A percentile compares a stretch with the other conserved stretches of the same genome.
These are phyloP conservation scores for Leptinotarsa defecta DNA, from an alignment of 1,140 invertebrate genomes.

Conservation along the genomic window DNA sequence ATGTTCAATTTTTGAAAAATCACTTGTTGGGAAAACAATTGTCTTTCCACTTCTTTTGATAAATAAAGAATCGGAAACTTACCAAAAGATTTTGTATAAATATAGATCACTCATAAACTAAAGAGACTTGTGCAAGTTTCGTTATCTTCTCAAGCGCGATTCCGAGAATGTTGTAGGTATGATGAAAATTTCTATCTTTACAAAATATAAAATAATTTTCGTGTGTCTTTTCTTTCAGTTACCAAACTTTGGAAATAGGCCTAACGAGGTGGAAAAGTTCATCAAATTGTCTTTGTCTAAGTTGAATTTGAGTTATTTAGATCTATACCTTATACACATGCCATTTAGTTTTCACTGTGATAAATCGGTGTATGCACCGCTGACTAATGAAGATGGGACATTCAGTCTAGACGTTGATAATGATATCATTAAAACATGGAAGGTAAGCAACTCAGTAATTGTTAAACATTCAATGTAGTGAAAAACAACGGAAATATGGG, in stretches of 20 bases:
- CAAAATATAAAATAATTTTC: too few relatives aligned
- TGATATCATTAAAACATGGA: conserved; percentile 58
- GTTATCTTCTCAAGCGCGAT: too few relatives aligned
- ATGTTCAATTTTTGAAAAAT: too few relatives aligned
- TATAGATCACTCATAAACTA: too few relatives aligned
- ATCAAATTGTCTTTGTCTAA: conserved; percentile 64
- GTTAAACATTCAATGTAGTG: too few relatives aligned
- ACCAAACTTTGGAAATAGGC: conserved; percentile 61
- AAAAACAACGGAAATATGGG: too few relatives aligned
- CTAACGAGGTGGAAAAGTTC: conserved; percentile 64
- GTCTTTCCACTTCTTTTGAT: too few relatives aligned
- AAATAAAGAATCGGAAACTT: too few relatives aligned
- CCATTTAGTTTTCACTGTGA: conserved; percentile 63
- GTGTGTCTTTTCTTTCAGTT: conserved; percentile 54
- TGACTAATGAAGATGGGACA: conserved; percentile 55
- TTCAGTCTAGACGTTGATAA: conserved; percentile 52
- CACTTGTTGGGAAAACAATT: too few relatives aligned
- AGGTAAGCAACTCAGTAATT: conserved; percentile 45
- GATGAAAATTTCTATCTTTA: too few relatives aligned
- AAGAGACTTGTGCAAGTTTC: conserved; percentile 14
- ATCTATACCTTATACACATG: conserved; percentile 73
- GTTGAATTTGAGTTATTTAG: conserved; percentile 68
- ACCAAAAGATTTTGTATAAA: too few relatives aligned
- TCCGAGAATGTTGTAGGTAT: too few relatives aligned
- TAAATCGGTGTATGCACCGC: conserved; percentile 49